A percentile compares a stretch with the other conserved stretches of the same genome.
Conservation (phyloP, 2,888 invertebrate species). For the Metopia argyrocephala region DNA sequence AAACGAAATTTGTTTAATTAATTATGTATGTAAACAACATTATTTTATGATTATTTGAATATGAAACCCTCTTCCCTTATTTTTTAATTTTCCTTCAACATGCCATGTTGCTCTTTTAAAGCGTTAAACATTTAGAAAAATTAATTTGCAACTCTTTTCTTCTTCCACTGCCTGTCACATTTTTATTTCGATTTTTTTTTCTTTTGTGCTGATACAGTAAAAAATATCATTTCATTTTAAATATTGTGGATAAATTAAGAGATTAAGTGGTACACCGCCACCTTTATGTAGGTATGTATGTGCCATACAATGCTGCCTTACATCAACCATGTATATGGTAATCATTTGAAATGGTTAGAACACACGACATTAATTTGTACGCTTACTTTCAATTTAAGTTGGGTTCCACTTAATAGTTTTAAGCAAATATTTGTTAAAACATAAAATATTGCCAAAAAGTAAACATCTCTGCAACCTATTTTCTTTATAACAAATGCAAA, state of each 20-base stretch:
- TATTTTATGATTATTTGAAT: conserved; percentile 12
- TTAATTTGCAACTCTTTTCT: conserved; percentile 72
- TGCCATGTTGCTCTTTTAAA: neutral
- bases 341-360: conserved; percentile 42
- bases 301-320: neutral
- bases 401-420: conserved; percentile 56
- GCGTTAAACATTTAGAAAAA: conserved; percentile 71
- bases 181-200: too few relatives aligned
- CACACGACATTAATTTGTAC: conserved; percentile 32
- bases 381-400: conserved; percentile 5
- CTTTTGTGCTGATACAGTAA: too few relatives aligned
- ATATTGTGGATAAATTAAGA: conserved; percentile 73
- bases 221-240: too few relatives aligned
- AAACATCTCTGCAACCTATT: too few relatives aligned
- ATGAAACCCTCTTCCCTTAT: neutral
- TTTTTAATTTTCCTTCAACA: too few relatives aligned
- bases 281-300: neutral
- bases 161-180: conserved; percentile 45
- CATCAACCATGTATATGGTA: conserved; percentile 19
- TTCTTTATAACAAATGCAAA: too few relatives aligned
- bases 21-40: conserved; percentile 73
- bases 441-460: conserved; percentile 1
- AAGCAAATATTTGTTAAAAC: conserved; percentile 61
- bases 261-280: conserved; percentile 66
- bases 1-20: conserved; percentile 71